phyloP scores from a whole-genome alignment of 2,888 invertebrate species.

The Drosophila mercatorum region DNA sequence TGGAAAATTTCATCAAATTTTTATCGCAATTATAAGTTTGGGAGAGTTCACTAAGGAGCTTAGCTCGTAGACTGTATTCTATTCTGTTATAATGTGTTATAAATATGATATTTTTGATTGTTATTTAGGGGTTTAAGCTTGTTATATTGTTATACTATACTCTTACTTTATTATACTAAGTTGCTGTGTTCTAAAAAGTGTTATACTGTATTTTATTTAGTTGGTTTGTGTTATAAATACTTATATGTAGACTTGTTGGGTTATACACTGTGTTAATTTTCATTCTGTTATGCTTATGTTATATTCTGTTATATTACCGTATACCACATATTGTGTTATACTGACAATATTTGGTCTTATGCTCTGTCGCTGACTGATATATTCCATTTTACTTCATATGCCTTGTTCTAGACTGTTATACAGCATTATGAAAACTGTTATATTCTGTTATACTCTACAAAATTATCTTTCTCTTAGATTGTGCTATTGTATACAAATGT shows the following conservation, averaged over 20 bases:
- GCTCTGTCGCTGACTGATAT: background rate
- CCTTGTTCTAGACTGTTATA: background rate
- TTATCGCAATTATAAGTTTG: conserved; percentile 4
- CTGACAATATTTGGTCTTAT: background rate
- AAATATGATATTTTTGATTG: background rate
- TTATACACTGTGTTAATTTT: no score
- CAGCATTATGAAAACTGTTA: background rate
- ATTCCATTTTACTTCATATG: background rate
- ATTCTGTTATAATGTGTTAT: background rate
- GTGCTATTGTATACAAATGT: no score
- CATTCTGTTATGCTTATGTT: background rate
- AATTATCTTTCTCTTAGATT: no score
- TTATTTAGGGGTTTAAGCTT: background rate
- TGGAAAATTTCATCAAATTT: background rate
- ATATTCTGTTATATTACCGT: background rate
- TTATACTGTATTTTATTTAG: background rate
- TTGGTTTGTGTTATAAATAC: background rate
- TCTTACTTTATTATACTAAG: background rate
- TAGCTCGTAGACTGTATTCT: background rate
- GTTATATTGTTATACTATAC: background rate
- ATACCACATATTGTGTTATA: background rate
- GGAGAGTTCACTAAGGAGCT: background rate
- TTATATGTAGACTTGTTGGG: no score
- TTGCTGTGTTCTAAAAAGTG: background rate
- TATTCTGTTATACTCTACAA: background rate